Conservation (phyloP, 37 sponge, comb jelly and placozoan genomes). For the Agelas oroides region DNA sequence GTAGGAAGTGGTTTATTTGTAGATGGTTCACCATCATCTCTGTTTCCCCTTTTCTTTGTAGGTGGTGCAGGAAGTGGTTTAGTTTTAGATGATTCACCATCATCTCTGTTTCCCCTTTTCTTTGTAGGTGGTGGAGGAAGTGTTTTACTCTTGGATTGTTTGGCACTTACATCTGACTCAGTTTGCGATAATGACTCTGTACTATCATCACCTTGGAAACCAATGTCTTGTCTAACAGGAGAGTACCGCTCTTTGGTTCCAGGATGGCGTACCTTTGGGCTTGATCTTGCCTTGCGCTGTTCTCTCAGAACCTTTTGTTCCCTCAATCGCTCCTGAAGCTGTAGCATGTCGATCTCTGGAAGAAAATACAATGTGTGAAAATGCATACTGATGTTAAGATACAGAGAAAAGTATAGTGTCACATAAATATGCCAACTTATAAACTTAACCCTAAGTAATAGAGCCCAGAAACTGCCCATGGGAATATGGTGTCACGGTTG, state of each 20-base stretch:
- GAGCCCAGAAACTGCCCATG: too few species aligned
- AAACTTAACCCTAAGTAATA: too few species aligned
- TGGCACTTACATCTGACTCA: too few species aligned
- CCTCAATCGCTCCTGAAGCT: constrained; percentile 28
- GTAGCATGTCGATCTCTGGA: constrained; percentile 47
- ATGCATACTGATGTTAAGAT: neutral
- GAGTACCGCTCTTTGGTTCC: neutral
- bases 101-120: neutral
- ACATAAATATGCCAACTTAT: too few species aligned
- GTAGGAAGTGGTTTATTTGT: neutral
- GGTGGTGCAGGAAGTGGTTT: too few species aligned
- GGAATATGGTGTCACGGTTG: too few species aligned
- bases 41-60: neutral
- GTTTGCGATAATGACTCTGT: too few species aligned
- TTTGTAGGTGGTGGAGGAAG: too few species aligned
- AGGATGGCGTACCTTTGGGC: neutral
- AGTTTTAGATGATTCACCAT: neutral
- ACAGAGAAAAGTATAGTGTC: neutral
- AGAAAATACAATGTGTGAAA: neutral
- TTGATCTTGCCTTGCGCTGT: neutral
- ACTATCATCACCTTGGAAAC: too few species aligned
- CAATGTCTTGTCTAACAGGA: too few species aligned
- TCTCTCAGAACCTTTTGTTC: constrained; percentile 22
- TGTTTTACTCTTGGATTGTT: too few species aligned
- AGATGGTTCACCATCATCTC: neutral